These are phyloP conservation scores for Sylvietta virens DNA, from an alignment of 2,113 vertebrate species.

Conservation along the genomic window DNA sequence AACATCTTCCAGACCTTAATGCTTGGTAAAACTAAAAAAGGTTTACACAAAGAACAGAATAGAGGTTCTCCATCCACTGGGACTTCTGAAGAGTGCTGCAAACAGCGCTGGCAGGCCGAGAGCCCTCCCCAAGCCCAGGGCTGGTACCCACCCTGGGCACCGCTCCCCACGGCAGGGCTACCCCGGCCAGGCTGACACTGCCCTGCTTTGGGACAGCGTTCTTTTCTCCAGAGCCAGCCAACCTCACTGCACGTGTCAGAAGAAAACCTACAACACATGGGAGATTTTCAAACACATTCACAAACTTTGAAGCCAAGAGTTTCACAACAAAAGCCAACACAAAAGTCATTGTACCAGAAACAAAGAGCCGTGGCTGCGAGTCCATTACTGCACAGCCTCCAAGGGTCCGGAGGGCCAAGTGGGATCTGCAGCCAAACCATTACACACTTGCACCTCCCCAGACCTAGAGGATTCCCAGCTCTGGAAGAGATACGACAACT, in stretches of 20 bases:
- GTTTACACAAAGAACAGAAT: neutral
- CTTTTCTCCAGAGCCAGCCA: neutral
- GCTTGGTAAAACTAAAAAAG: neutral
- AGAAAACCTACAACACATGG: neutral
- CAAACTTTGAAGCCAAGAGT: neutral
- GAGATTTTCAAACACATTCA: neutral
- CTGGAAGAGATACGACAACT: accelerated
- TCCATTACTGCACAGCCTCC: neutral
- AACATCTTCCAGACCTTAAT: neutral
- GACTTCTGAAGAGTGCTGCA: neutral
- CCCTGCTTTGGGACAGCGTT: accelerated
- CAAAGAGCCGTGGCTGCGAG: neutral
- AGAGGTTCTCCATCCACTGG: neutral
- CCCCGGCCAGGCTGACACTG: accelerated
- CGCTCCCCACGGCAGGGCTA: accelerated
- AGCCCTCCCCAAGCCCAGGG: too few relatives aligned
- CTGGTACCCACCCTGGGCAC: neutral
- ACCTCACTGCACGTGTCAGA: accelerated
- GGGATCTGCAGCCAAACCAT: neutral
- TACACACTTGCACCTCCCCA: neutral
- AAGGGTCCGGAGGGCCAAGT: neutral
- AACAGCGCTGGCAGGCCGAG: accelerated
- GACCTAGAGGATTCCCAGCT: neutral
- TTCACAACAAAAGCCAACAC: slow-evolving; percentile 9
- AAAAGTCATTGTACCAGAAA: neutral